phyloP scores from a whole-genome alignment of 2,113 vertebrate species.

The Vulpes ferrilata region DNA sequence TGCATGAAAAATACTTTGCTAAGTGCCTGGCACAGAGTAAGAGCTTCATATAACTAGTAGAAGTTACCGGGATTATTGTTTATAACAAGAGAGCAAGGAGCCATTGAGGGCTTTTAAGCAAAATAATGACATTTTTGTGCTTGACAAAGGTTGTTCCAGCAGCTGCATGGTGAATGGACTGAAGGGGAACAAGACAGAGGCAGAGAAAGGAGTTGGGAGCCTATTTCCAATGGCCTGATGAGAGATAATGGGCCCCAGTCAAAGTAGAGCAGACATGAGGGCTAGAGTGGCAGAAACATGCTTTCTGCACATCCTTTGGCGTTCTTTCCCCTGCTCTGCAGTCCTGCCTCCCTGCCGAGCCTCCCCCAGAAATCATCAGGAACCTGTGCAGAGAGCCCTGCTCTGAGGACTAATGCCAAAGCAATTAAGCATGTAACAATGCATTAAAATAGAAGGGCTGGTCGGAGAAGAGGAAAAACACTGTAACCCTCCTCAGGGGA shows the following conservation, averaged over 20 bases:
- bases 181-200: not conserved
- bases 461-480: not conserved
- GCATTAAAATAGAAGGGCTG: conserved; percentile 25
- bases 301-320: conserved; percentile 18
- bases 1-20: not conserved
- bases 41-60: not conserved
- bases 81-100: not conserved
- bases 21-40: not conserved
- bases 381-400: not conserved
- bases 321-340: not conserved
- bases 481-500: not conserved
- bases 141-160: not conserved
- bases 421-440: conserved; percentile 51
- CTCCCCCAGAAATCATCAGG: not conserved
- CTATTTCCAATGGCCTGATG: not conserved
- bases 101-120: not conserved
- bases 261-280: not conserved
- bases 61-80: not conserved
- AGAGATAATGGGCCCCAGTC: not conserved
- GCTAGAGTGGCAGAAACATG: not conserved
- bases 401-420: conserved; percentile 40
- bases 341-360: not conserved
- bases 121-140: not conserved
- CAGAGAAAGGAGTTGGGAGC: not conserved
- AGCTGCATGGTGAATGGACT: not conserved